Evolutionary conservation across 2,113 vertebrate species (phyloP).

Genomic region (Neolamprologus fasciatus): DNA sequence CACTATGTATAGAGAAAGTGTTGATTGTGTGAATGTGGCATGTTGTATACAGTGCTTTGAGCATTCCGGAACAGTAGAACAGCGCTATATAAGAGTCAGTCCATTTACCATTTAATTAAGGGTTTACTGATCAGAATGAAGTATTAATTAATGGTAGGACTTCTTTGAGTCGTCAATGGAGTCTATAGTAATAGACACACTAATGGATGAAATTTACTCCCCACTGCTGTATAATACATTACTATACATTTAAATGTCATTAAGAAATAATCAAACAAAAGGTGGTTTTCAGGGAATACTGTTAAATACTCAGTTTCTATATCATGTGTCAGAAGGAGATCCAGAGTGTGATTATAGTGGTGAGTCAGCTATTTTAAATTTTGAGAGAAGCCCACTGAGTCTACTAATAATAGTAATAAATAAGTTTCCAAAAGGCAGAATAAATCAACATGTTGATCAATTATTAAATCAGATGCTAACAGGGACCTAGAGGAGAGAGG

Average conservation of each 20-base stretch:
- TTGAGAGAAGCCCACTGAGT: not conserved
- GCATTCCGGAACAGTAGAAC: too few relatives aligned
- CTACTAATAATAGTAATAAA: too few relatives aligned
- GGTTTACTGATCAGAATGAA: not conserved
- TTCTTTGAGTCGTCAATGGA: not conserved
- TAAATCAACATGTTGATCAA: too few relatives aligned
- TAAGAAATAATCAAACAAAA: not conserved
- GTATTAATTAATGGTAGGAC: not conserved
- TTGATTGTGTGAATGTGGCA: too few relatives aligned
- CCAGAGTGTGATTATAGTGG: not conserved
- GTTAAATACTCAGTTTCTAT: not conserved
- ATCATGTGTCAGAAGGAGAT: not conserved
- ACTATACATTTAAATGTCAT: not conserved
- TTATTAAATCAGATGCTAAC: too few relatives aligned
- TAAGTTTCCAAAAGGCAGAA: too few relatives aligned
- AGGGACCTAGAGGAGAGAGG: too few relatives aligned
- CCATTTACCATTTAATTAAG: too few relatives aligned
- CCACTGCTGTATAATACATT: not conserved
- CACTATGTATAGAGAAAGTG: too few relatives aligned
- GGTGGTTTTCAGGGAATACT: not conserved
- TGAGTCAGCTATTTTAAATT: not conserved
- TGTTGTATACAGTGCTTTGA: too few relatives aligned
- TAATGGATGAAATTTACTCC: not conserved
- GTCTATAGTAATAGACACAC: too few relatives aligned
- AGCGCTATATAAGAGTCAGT: too few relatives aligned